Percentiles rank a stretch among this genome's conserved stretches.
phyloP scores from a whole-genome alignment of 1,140 invertebrate species.

The Anastrepha obliqua region DNA sequence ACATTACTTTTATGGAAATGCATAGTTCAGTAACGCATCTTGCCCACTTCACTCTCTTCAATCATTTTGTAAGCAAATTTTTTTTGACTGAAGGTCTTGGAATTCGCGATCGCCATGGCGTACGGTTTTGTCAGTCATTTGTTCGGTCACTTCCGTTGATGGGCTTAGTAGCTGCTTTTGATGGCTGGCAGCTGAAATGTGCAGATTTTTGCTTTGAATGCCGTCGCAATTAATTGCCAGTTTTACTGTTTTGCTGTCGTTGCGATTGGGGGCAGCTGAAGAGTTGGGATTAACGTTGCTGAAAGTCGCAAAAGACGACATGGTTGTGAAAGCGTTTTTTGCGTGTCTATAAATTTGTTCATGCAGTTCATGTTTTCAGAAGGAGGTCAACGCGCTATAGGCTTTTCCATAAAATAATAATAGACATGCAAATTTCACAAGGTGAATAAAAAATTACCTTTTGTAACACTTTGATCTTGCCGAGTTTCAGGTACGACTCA shows the following conservation, averaged over 20 bases:
- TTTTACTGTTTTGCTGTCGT: neutral
- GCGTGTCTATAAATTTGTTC: neutral
- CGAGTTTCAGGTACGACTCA: too few species aligned
- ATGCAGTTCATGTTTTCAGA: neutral
- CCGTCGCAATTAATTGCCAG: neutral
- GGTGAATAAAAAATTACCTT: neutral
- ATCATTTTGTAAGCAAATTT: neutral
- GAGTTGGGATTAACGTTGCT: neutral
- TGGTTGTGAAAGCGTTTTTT: conserved; percentile 12
- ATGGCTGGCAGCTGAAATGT: neutral
- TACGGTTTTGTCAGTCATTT: conserved; percentile 30
- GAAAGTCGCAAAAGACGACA: neutral
- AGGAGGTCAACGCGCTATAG: neutral
- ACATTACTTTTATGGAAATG: neutral
- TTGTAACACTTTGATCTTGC: too few species aligned
- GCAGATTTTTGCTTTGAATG: neutral
- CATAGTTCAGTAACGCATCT: neutral
- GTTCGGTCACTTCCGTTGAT: conserved; percentile 1
- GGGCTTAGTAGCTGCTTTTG: neutral
- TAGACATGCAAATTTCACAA: neutral
- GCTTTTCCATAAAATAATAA: neutral
- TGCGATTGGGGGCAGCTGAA: neutral
- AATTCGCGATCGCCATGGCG: neutral
- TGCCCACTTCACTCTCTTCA: neutral
- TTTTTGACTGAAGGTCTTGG: neutral